Base-by-base conservation (phyloP, 2,113 vertebrate genomes). In the Coptodon bakossiorum region DNA sequence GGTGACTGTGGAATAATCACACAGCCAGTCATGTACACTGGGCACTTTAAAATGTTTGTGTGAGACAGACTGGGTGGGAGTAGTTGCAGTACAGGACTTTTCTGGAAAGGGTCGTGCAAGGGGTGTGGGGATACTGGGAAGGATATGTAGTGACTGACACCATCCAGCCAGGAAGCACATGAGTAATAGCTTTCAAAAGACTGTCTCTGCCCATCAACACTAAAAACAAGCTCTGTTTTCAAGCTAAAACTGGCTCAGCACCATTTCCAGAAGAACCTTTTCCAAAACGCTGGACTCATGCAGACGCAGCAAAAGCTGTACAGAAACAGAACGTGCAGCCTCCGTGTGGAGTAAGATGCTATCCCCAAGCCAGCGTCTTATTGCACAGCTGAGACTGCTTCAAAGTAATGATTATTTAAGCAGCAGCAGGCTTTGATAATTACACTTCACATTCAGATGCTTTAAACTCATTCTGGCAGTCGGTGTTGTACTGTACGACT, bases 381-480 rank as follows among this genome's bases (percentile, higher is more conserved):
- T 3, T 52, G 73, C 27, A 78, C 73, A 78, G 45, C 73, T 31
- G 45, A 78, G 73, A 78, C 45, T n/a, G 73, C 10, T 78, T 34
- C 73, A 78, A 78, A 52, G 27, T 78, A 52, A 78, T 78, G 17
- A 52, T 78, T n/a, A 50, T 52, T 78, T 78, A 31, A 78, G 73
- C 45, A 78, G 71, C 43, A 78, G 73, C 16, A n/a, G 43, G 38
- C 43, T 76, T 76, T 12, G 43, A 50, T 52, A 52, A 78, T 52
- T 78, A 78, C 29, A 9, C 73, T 78, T 52, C 6, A 3, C 22
- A 78, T 7, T 78, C 27, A 50, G 71, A 78, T 31, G 27, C 71
- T 50, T 78, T 78, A 78, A 78, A 50, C 45, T 50, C 27, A 2
- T 78, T 9, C 29, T 52, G 45, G 27, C 27, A 52, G 17, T 52